These are phyloP conservation scores for Holothuria glaberrima DNA, from an alignment of 35 echinoderm and acorn worm genomes.

Conservation along the genomic window DNA sequence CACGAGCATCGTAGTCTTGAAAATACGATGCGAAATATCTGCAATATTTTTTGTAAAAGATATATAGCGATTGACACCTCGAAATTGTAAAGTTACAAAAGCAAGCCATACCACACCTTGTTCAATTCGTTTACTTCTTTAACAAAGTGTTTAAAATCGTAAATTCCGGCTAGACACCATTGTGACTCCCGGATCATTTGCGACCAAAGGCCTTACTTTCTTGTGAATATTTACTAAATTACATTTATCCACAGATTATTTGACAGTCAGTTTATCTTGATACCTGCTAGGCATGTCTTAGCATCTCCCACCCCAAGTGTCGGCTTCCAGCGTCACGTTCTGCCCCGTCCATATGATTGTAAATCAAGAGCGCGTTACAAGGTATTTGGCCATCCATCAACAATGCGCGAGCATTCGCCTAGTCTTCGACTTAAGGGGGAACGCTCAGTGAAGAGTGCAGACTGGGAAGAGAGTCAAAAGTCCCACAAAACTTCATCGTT, in stretches of 20 bases:
- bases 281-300: not conserved
- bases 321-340: conserved; percentile 36
- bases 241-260: not conserved
- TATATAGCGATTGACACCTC: no score
- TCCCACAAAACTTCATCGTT: no score
- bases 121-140: no score
- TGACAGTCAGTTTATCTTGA: no score
- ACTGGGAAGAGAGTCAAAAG: no score
- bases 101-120: no score
- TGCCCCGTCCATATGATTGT: conserved; percentile 16
- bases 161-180: not conserved
- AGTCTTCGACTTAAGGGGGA: conserved; percentile 21
- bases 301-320: conserved; percentile 39
- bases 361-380: conserved; percentile 52
- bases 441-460: not conserved
- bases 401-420: conserved; percentile 1
- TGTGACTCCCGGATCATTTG: not conserved
- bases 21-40: no score
- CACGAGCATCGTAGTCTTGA: no score
- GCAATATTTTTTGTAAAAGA: no score
- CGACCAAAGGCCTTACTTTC: not conserved
- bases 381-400: conserved; percentile 61
- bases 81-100: no score
- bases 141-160: no score
- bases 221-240: conserved; percentile 18